Base-by-base conservation (phyloP, 2,888 invertebrate species). In the Drosophila falleni region DNA sequence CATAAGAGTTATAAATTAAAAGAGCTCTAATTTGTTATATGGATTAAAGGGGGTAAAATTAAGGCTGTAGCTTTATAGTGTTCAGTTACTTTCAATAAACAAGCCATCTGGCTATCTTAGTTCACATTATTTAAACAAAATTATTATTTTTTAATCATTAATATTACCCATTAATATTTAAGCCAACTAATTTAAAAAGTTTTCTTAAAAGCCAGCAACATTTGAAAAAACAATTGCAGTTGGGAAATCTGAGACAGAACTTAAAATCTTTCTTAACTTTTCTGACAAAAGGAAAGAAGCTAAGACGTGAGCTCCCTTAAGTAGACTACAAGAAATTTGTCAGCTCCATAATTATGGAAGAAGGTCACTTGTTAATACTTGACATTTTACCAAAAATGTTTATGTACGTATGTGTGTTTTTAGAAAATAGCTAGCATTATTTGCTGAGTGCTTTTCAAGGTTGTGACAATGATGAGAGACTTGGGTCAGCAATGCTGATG, bases 361-460 rank as follows among this genome's bases (percentile, higher is more conserved):
- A 66, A 54, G 51, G 47, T 50, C 62, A 39, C 31, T 29, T 53
- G 33, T 59, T 42, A 59, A 63, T 49, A 44, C 9, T 39, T 16
- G 19, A 11, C 59, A 33, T 58, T 53, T 44, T n/a, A 56, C 23
- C 31, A 11, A 42, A 26, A 33, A 23, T 19, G 16, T 29, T 29
- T 23, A 16, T 23, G n/a, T 29, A 16, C 39, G 29, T 56, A n/a
- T 44, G 29, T 56, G 13, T 39, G 44, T 2, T 29, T 44, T 56
- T 42, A 63, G 19, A 49, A 31, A 39, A 51, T 58, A 3, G 46
- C 44, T 39, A 26, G 56, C 44, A 63, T 74, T 86, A 80, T 86
- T 71, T 88, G 77, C 73, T 84, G 83, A 84, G 83, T 88, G 83
- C 89, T 75, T 78, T 80, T 88, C 83, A 84, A 86, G 83, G 89